A percentile compares a stretch with the other conserved stretches of the same genome.
phyloP scores from a whole-genome alignment of 2,888 invertebrate species.

The Nomada goodeniana region DNA sequence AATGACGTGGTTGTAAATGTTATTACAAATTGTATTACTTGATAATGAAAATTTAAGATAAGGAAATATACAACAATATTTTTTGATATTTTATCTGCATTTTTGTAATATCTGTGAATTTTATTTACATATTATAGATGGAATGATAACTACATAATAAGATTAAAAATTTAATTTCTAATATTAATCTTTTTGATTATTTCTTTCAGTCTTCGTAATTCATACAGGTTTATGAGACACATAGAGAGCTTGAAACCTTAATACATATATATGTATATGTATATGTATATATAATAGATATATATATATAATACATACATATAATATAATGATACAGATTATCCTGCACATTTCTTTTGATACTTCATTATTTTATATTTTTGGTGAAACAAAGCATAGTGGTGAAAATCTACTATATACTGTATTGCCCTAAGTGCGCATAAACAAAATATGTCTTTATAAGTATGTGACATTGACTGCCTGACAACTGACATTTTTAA shows the following conservation, averaged over 20 bases:
- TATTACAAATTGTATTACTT: not conserved
- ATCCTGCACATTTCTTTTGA: slow-evolving; percentile 39
- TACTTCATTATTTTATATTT: slow-evolving; percentile 46
- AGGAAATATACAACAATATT: not conserved
- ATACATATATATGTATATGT: slow-evolving; percentile 39
- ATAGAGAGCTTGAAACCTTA: slow-evolving; percentile 59
- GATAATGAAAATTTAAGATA: not conserved
- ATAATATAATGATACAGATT: slow-evolving; percentile 53
- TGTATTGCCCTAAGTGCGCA: slow-evolving; percentile 74
- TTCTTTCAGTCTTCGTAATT: not conserved
- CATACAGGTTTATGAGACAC: slow-evolving; percentile 52
- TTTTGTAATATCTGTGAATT: not conserved
- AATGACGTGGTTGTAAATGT: not conserved
- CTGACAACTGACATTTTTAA: slow-evolving; percentile 80
- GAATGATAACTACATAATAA: not conserved
- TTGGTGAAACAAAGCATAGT: slow-evolving; percentile 67
- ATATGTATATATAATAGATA: no score
- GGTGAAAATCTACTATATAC: slow-evolving; percentile 70
- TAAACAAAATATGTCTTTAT: slow-evolving; percentile 75
- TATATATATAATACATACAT: slow-evolving; percentile 37
- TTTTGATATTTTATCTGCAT: not conserved
- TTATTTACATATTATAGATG: not conserved
- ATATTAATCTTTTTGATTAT: not conserved
- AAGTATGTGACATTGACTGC: slow-evolving; percentile 77
- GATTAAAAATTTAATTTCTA: not conserved